These are phyloP conservation scores for Porites evermanni DNA, from an alignment of 92 coral and sea anemone species.

Conservation along the genomic window DNA sequence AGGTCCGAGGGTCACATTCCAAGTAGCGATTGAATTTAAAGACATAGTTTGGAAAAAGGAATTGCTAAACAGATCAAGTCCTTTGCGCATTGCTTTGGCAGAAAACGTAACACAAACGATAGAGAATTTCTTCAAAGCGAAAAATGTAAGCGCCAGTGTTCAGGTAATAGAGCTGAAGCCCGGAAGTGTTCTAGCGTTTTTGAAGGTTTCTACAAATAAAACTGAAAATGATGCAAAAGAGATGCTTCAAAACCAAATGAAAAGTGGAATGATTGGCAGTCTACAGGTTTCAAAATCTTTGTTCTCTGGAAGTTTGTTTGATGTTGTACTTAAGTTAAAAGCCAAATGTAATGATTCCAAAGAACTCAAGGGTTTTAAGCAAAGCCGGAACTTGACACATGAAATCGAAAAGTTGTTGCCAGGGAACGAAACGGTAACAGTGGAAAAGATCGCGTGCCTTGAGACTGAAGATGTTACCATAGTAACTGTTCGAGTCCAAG, in stretches of 20 bases:
- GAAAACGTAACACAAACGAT: background rate
- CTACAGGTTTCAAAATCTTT: constrained; percentile 15
- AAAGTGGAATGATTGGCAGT: constrained; percentile 3
- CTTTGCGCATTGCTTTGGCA: background rate
- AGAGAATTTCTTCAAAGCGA: background rate
- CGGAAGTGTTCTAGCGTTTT: constrained; percentile 43
- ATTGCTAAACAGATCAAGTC: constrained; percentile 2
- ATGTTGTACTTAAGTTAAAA: constrained; percentile 18
- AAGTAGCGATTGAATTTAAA: constrained; percentile 18
- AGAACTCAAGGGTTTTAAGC: constrained; percentile 2
- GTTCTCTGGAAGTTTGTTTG: constrained; percentile 38
- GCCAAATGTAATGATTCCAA: constrained; percentile 3
- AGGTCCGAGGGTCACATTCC: background rate
- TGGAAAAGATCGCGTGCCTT: constrained; percentile 21
- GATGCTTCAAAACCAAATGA: background rate
- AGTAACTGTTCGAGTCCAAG: constrained; percentile 33
- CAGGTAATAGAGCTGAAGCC: constrained; percentile 29
- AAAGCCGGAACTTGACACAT: background rate
- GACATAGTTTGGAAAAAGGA: constrained; percentile 24
- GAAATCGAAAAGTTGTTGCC: background rate
- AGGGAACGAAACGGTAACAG: constrained; percentile 28
- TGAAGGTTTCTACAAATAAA: background rate
- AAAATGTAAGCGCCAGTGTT: background rate
- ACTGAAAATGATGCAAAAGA: background rate
- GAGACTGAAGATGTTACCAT: constrained; percentile 16